Conservation (phyloP, 2,888 invertebrate genomes). For the Macrophya alboannulata region DNA sequence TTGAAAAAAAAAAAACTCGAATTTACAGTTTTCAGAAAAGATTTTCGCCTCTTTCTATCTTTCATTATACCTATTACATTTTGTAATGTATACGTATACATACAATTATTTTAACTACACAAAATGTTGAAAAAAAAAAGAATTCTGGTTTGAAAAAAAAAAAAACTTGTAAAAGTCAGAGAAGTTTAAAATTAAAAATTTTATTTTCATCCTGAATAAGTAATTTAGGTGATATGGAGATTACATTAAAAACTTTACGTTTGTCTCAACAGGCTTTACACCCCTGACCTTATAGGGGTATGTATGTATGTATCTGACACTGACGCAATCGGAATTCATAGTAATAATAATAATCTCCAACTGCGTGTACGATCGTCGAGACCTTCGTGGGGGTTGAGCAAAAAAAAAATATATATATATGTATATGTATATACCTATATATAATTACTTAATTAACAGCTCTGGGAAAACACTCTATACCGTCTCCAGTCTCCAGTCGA, state of each 20-base stretch:
- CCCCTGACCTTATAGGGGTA: neutral
- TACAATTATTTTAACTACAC: neutral
- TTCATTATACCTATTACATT: too few species aligned
- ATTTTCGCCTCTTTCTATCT: too few species aligned
- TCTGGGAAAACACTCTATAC: conserved; percentile 9
- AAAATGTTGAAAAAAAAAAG: neutral
- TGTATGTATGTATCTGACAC: neutral
- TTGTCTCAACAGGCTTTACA: neutral
- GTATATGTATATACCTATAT: too few species aligned
- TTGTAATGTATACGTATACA: too few species aligned
- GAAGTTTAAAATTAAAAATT: neutral
- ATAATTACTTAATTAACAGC: conserved; percentile 30
- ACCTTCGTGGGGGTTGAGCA: neutral
- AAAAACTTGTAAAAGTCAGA: neutral
- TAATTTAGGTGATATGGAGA: neutral
- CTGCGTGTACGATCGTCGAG: neutral
- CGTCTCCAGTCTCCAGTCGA: neutral
- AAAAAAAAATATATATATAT: neutral
- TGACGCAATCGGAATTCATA: conserved; percentile 24
- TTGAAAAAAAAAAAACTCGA: neutral
- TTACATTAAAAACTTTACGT: neutral
- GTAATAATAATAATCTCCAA: conserved; percentile 7
- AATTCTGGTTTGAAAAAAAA: neutral
- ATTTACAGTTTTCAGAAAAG: neutral
- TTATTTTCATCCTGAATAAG: neutral